A percentile compares a stretch with the other conserved stretches of the same genome.
phyloP scores from a whole-genome alignment of 2,113 vertebrate species.

The Monarcha castaneiventris region DNA sequence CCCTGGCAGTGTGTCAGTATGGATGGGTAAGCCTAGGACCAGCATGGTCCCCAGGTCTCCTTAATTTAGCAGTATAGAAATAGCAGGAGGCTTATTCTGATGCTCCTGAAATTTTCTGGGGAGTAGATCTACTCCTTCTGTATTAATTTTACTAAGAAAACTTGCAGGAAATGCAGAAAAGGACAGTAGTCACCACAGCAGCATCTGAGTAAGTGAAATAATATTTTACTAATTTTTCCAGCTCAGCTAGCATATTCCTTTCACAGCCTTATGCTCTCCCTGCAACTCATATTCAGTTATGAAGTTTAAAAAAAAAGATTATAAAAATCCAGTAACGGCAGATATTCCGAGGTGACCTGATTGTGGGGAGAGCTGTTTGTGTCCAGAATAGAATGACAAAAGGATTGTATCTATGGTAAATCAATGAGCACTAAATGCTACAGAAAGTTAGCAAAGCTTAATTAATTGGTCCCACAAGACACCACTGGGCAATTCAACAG shows the following conservation, averaged over 20 bases:
- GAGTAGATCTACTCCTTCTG: background rate
- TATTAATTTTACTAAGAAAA: background rate
- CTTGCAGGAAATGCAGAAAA: background rate
- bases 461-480: background rate
- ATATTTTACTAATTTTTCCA: background rate
- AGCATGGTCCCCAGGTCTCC: accelerated
- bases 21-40: background rate
- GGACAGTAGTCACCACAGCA: background rate
- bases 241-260: background rate
- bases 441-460: background rate
- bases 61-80: background rate
- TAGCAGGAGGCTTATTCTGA: background rate
- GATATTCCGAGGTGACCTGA: background rate
- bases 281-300: background rate
- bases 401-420: background rate
- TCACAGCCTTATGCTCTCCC: background rate
- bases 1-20: background rate
- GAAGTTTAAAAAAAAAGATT: background rate
- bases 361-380: background rate
- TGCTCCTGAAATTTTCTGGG: background rate
- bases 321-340: background rate
- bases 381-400: background rate
- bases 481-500: background rate
- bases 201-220: background rate
- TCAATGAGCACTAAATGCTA: background rate